Evolutionary conservation across 2,888 invertebrate genomes (phyloP).

Genomic region (Glaucopsyche alexis): DNA sequence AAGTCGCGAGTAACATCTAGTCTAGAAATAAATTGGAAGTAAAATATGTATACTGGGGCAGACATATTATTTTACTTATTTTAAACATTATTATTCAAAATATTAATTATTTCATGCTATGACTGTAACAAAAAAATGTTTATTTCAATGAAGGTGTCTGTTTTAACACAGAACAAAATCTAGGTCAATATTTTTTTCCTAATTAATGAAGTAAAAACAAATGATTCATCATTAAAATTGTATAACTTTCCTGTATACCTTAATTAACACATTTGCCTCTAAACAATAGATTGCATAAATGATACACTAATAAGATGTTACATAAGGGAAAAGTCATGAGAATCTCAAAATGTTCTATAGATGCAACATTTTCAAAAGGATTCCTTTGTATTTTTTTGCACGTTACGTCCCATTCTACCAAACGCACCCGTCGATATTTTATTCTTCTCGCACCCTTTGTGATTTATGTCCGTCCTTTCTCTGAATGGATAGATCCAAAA

Average conservation of each 20-base stretch:
- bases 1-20: no score
- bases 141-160: neutral
- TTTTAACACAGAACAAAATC: neutral
- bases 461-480: constrained; percentile 66
- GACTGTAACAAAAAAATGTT: neutral
- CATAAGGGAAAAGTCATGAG: constrained; percentile 22
- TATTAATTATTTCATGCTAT: neutral
- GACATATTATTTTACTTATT: no score
- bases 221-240: neutral
- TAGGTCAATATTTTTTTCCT: constrained; percentile 14
- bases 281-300: constrained; percentile 27
- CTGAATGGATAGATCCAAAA: constrained; percentile 57
- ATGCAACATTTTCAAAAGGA: constrained; percentile 42
- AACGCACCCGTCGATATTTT: constrained; percentile 45
- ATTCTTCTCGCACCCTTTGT: constrained; percentile 63
- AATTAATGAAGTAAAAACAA: constrained; percentile 18
- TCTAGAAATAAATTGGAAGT: no score
- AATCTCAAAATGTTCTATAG: constrained; percentile 31
- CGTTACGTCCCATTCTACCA: constrained; percentile 54
- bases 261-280: constrained; percentile 8
- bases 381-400: constrained; percentile 56
- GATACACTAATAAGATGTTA: constrained; percentile 15
- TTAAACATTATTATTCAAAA: no score
- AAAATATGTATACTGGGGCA: no score
- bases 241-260: neutral